These are phyloP conservation scores for Probosciger aterrimus DNA, from an alignment of 2,113 vertebrate genomes.

Conservation along the genomic window DNA sequence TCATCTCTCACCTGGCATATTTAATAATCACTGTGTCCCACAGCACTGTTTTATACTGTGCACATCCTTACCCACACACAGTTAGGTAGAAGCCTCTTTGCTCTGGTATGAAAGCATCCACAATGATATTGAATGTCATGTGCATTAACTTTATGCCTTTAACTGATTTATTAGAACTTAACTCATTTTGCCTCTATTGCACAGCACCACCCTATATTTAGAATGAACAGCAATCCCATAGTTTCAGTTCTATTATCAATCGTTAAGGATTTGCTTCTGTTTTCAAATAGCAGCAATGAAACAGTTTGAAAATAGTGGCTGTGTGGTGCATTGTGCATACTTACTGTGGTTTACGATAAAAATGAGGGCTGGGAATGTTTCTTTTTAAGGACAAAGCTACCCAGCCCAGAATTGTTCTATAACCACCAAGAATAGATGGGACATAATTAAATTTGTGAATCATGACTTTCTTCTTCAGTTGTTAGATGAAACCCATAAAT, in stretches of 20 bases:
- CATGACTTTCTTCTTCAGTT: neutral
- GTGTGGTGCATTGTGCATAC: neutral
- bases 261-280: neutral
- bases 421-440: neutral
- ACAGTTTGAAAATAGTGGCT: neutral
- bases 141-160: neutral
- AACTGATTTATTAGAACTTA: neutral
- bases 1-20: neutral
- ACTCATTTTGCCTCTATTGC: neutral
- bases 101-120: neutral
- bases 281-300: neutral
- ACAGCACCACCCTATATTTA: neutral
- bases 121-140: neutral
- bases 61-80: neutral
- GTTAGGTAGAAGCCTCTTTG: neutral
- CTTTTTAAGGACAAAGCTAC: neutral
- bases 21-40: neutral
- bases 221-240: neutral
- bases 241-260: neutral
- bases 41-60: neutral
- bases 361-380: neutral
- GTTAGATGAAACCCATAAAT: neutral
- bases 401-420: neutral
- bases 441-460: neutral
- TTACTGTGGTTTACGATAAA: neutral